Evolutionary conservation across 1,140 invertebrate genomes (phyloP).

Genomic region (Araneus ventricosus): DNA sequence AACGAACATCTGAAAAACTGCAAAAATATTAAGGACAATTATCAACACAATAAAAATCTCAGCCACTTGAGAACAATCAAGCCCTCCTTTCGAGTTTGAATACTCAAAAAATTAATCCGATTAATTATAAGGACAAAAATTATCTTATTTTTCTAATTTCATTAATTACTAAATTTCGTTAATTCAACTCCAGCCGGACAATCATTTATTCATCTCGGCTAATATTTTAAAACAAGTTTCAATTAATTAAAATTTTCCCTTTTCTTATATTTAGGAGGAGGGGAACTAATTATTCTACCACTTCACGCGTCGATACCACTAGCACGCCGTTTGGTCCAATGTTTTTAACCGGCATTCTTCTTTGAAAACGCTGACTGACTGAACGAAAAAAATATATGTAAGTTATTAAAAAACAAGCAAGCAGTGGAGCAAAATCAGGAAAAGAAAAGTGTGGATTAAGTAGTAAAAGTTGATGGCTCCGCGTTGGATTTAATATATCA

Average conservation of each 20-base stretch:
- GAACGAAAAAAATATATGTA: neutral
- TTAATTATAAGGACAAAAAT: neutral
- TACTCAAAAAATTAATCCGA: neutral
- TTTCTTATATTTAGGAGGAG: neutral
- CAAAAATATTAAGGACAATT: neutral
- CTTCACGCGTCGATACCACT: neutral
- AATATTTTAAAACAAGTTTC: conserved; percentile 40
- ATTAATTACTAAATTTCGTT: conserved; percentile 26
- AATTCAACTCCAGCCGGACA: neutral
- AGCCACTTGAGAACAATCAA: neutral
- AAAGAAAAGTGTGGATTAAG: neutral
- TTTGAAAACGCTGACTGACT: neutral
- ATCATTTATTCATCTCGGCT: conserved; percentile 6
- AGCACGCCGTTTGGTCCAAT: neutral
- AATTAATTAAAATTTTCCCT: neutral
- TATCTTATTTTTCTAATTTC: neutral
- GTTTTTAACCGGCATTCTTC: neutral
- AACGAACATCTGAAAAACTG: neutral
- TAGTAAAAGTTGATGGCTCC: neutral
- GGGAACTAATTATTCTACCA: conserved; percentile 5
- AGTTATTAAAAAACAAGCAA: neutral
- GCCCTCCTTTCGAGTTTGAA: neutral
- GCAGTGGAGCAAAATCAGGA: neutral
- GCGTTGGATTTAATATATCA: conserved; percentile 3
- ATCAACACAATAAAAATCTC: conserved; percentile 2